Base-by-base conservation (phyloP, 1,140 invertebrate genomes). In the Uloborus diversus region DNA sequence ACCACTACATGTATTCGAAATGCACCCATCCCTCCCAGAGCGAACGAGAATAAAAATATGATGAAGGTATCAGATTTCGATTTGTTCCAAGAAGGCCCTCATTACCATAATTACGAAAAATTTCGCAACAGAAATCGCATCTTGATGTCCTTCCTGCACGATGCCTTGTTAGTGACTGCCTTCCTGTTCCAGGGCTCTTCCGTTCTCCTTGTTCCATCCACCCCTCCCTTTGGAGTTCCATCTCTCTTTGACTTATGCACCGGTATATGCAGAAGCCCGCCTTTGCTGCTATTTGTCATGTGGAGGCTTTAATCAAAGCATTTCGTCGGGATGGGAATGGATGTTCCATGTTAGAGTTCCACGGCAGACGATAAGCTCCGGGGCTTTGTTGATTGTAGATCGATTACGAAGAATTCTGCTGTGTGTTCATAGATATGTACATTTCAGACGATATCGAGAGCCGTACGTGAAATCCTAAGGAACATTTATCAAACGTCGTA, bases 31-130 rank as follows among this genome's bases (percentile, higher is more conserved):
- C n/a, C n/a, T n/a, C n/a, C n/a, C n/a, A n/a, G n/a, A n/a, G n/a
- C n/a, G n/a, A n/a, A n/a, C n/a, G 28, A 11, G 9, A 30, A 64
- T 47, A 75, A 75, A 75, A 75, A 75, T 64, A 64, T 64, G 71
- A 53, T 32, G 57, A 64, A 64, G 57, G 37, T 64, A 75, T 75
- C 71, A 75, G 71, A 64, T 75, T 75, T 75, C 71, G 71, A 75
- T 75, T 75, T 75, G 71, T 51, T 32, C 27, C 56, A n/a, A 14
- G 27, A 20, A 57, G 42, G 61, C 59, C 37, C 61, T 75, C 71
- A 75, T 75, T 75, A 75, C 28, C 71, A 75, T 75, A 75, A 75
- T 75, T 75, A 75, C 71, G 71, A 33, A 28, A n/a, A 35, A 56
- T 73, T n/a, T 33, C 35, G 35, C 23, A 42, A 42, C 37, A 42